phyloP scores from a whole-genome alignment of 2,797 vertebrate species.

The Pseudomugil gertrudae region DNA sequence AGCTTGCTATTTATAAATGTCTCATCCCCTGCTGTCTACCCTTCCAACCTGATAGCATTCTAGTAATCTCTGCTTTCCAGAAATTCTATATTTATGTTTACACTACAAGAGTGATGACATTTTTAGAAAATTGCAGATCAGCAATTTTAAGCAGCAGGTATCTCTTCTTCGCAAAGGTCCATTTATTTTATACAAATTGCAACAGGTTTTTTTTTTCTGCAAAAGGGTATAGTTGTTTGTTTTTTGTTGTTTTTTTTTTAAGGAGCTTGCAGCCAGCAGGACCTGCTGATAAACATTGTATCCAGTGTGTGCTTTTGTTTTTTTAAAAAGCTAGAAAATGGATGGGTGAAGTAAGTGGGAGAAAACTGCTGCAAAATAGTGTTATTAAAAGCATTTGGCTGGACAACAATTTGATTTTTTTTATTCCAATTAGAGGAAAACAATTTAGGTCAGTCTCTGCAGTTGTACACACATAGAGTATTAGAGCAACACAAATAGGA shows the following conservation, averaged over 20 bases:
- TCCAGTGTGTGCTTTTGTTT: conserved; percentile 42
- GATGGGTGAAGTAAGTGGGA: conserved; percentile 2
- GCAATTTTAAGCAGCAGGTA: neutral
- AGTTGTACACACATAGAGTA: conserved; percentile 5
- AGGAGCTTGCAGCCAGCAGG: neutral
- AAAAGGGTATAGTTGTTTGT: neutral
- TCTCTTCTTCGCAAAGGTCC: neutral
- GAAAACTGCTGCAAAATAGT: conserved; percentile 22
- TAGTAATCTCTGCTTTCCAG: conserved; percentile 9
- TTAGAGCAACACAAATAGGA: neutral
- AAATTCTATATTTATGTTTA: conserved; percentile 12
- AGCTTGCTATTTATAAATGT: conserved; percentile 34
- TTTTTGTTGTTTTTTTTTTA: conserved; percentile 3
- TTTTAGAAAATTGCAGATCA: neutral
- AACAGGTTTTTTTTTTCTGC: neutral
- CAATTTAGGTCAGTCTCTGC: conserved; percentile 28
- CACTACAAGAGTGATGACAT: neutral
- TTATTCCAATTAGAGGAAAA: conserved; percentile 42
- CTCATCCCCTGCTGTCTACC: conserved; percentile 8
- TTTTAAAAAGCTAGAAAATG: conserved; percentile 5
- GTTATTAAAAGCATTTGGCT: conserved; percentile 46
- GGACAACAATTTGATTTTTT: conserved; percentile 50
- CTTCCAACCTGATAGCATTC: conserved; percentile 1
- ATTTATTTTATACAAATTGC: neutral
- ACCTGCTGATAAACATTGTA: conserved; percentile 26